These are phyloP conservation scores for Danio rerio DNA, from an alignment of 2,113 vertebrate species.

Conservation along the genomic window DNA sequence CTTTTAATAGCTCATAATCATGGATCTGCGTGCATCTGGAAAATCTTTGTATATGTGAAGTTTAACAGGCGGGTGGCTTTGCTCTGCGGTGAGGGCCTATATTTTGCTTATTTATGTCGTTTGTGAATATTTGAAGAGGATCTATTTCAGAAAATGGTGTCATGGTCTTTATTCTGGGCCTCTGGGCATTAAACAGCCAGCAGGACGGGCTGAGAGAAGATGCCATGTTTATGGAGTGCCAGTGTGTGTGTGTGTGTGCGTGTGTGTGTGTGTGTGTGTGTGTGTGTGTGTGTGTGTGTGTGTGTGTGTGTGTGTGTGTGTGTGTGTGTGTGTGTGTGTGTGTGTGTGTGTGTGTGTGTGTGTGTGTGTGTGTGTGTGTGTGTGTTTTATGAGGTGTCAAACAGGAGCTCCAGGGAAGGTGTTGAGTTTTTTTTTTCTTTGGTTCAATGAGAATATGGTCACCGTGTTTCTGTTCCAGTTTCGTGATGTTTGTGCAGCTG, in stretches of 20 bases:
- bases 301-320: background rate
- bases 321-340: slow-evolving; percentile 37
- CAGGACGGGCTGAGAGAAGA: slow-evolving; percentile 24
- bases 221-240: slow-evolving; percentile 36
- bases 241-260: slow-evolving; percentile 38
- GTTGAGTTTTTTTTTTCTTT: background rate
- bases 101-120: slow-evolving; percentile 48
- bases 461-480: slow-evolving; percentile 40
- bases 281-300: slow-evolving; percentile 40
- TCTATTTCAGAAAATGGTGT: slow-evolving; percentile 63
- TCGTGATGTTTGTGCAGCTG: background rate
- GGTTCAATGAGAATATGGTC: slow-evolving; percentile 30
- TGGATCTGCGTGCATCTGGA: background rate
- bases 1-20: background rate
- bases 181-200: slow-evolving; percentile 45
- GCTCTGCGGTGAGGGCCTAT: slow-evolving; percentile 1
- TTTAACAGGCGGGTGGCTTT: background rate
- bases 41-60: background rate
- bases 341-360: slow-evolving; percentile 28
- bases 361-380: slow-evolving; percentile 41
- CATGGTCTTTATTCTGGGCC: slow-evolving; percentile 44
- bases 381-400: slow-evolving; percentile 55
- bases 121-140: slow-evolving; percentile 56
- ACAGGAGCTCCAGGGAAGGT: slow-evolving; percentile 40
- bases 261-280: slow-evolving; percentile 4